Conservation (phyloP, 2,113 vertebrate species). For the Oreochromis aureus region DNA sequence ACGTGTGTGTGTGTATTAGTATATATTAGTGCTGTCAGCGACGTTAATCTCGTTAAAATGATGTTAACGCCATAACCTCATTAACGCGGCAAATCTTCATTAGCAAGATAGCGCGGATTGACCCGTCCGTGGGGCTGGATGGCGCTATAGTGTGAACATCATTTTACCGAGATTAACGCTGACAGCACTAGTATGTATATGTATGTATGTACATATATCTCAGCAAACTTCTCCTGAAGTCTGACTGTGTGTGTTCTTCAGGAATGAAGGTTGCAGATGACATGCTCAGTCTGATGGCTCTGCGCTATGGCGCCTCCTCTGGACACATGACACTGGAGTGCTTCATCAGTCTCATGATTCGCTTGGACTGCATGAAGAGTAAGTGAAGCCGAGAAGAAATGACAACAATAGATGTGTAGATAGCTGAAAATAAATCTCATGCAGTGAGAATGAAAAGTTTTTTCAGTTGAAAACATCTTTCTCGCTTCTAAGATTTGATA, state of each 20-base stretch:
- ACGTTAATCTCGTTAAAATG: too few species aligned
- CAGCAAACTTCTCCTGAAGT: not conserved
- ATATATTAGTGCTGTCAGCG: too few species aligned
- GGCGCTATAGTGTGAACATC: too few species aligned
- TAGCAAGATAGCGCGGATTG: too few species aligned
- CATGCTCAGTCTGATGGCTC: slow-evolving; percentile 61
- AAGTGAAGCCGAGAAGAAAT: slow-evolving; percentile 17
- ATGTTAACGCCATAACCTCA: too few species aligned
- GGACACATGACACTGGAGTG: slow-evolving; percentile 61
- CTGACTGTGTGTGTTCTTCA: not conserved
- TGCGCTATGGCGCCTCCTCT: slow-evolving; percentile 58
- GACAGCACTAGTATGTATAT: too few species aligned
- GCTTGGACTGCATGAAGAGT: slow-evolving; percentile 65
- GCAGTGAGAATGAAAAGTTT: not conserved
- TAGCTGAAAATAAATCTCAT: not conserved
- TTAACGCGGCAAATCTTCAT: too few species aligned
- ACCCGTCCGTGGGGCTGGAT: too few species aligned
- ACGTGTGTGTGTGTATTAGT: too few species aligned
- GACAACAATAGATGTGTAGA: accelerated
- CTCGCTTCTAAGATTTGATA: not conserved
- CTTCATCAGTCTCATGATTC: slow-evolving; percentile 69
- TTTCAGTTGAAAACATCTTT: not conserved
- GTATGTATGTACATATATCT: too few species aligned
- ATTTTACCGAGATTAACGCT: too few species aligned
- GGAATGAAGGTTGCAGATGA: slow-evolving; percentile 48